These are phyloP conservation scores for Hylaeus anthracinus DNA, from an alignment of 1,140 invertebrate species.

Conservation along the genomic window DNA sequence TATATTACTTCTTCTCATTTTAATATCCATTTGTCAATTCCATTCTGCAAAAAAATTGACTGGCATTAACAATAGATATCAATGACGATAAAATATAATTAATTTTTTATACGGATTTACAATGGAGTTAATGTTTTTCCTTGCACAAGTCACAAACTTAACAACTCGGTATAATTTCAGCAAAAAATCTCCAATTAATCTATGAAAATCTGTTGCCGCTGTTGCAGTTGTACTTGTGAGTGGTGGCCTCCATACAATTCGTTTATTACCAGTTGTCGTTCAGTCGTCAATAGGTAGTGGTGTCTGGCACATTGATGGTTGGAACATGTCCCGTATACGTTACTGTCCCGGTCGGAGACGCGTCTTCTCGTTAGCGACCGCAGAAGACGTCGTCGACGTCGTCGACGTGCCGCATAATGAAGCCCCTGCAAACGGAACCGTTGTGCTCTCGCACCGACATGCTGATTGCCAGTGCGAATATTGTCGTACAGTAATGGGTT, in stretches of 20 bases:
- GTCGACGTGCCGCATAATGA: constrained; percentile 57
- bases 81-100: too few species aligned
- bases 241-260: background rate
- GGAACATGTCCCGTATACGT: constrained; percentile 34
- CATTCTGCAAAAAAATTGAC: too few species aligned
- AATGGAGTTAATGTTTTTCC: too few species aligned
- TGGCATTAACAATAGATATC: too few species aligned
- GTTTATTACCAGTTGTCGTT: constrained; percentile 37
- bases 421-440: constrained; percentile 57
- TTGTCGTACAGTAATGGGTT: constrained; percentile 70
- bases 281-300: constrained; percentile 9
- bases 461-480: constrained; percentile 74
- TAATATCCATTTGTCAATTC: too few species aligned
- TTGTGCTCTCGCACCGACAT: constrained; percentile 66
- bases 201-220: background rate
- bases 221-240: background rate
- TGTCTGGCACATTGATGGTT: constrained; percentile 9
- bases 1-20: too few species aligned
- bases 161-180: too few species aligned
- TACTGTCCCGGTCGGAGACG: constrained; percentile 26
- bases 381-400: constrained; percentile 23
- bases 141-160: too few species aligned
- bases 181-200: too few species aligned
- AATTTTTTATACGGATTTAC: too few species aligned
- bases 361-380: constrained; percentile 53